Conservation (phyloP, 2,113 vertebrate genomes). For the Heteronetta atricapilla region DNA sequence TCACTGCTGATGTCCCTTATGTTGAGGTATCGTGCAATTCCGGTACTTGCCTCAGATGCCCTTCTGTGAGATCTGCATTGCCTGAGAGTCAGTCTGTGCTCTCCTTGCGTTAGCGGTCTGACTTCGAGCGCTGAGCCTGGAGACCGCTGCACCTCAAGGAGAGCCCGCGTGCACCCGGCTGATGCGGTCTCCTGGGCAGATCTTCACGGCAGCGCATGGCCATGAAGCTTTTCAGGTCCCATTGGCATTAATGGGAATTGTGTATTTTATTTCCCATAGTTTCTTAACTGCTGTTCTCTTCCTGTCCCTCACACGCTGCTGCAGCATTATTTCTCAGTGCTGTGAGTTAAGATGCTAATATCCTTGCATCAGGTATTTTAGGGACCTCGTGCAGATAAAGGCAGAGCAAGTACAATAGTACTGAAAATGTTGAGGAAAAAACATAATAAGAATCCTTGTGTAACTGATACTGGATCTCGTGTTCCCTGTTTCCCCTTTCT, state of each 20-base stretch:
- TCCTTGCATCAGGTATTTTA: conserved; percentile 11
- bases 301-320: neutral
- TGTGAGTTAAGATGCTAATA: conserved; percentile 40
- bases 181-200: neutral
- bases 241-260: neutral
- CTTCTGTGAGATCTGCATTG: conserved; percentile 22
- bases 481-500: neutral
- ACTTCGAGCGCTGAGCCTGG: neutral
- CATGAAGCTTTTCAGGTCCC: neutral
- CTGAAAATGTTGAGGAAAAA: conserved; percentile 39
- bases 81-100: neutral
- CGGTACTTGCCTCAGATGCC: neutral
- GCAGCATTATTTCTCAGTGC: conserved; percentile 6
- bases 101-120: conserved; percentile 5
- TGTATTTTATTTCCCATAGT: neutral
- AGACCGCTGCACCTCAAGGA: neutral
- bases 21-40: neutral
- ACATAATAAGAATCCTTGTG: neutral
- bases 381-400: neutral
- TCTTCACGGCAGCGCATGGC: neutral
- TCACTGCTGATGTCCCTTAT: neutral
- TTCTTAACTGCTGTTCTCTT: neutral
- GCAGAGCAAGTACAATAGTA: neutral
- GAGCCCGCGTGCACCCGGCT: neutral
- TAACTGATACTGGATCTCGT: neutral